A percentile compares a stretch with the other conserved stretches of the same genome.
Evolutionary conservation across 2,113 vertebrate species (phyloP).

Genomic region (Hypanus sabinus): DNA sequence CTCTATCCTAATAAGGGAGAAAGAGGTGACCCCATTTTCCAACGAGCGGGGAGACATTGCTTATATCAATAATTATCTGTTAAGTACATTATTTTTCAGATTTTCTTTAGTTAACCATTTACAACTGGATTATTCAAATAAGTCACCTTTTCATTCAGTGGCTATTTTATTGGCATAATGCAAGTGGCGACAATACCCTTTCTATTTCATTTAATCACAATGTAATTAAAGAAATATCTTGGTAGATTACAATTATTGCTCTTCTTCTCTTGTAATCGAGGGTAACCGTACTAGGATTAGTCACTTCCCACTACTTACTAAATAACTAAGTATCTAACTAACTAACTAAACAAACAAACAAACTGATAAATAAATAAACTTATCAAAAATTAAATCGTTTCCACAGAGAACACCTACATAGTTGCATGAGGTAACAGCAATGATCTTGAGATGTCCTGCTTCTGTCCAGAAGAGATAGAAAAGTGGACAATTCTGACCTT

Average conservation of each 20-base stretch:
- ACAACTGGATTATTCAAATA: background rate
- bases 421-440: background rate
- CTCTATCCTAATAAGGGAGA: too few relatives aligned
- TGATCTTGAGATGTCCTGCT: background rate
- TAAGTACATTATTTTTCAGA: background rate
- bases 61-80: background rate
- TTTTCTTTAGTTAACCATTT: background rate
- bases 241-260: background rate
- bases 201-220: background rate
- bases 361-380: too few relatives aligned
- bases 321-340: too few relatives aligned
- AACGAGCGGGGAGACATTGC: background rate
- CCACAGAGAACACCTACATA: background rate
- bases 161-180: background rate
- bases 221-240: background rate
- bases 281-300: background rate
- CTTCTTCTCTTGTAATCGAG: background rate
- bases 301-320: background rate
- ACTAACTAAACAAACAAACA: too few relatives aligned
- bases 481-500: background rate
- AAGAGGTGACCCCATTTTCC: too few relatives aligned
- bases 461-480: background rate
- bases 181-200: background rate
- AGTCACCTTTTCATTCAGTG: background rate
- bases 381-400: background rate